Conservation (phyloP, 2,113 vertebrate genomes). For the Thunnus thynnus region DNA sequence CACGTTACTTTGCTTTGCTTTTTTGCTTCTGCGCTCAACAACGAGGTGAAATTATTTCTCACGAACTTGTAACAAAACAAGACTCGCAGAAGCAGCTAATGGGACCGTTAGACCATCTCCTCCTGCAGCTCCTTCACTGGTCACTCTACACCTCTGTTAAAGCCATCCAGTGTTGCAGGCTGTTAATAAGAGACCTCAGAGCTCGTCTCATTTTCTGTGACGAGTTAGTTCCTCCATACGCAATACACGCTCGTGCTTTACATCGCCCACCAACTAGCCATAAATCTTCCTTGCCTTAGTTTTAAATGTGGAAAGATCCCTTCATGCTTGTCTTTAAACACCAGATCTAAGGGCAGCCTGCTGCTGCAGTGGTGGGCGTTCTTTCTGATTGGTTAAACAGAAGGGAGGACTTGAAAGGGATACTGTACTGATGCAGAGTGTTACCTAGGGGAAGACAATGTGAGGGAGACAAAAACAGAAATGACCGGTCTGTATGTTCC, state of each 20-base stretch:
- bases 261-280: conserved; percentile 36
- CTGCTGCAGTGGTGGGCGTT: conserved; percentile 52
- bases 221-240: conserved; percentile 29
- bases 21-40: neutral
- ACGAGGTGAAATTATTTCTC: neutral
- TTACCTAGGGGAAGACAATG: conserved; percentile 29
- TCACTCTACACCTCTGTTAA: conserved; percentile 46
- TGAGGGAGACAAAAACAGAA: conserved; percentile 35
- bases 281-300: conserved; percentile 53
- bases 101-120: neutral
- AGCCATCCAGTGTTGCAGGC: conserved; percentile 33
- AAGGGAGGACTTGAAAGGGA: conserved; percentile 54
- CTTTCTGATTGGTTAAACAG: conserved; percentile 77
- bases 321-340: conserved; percentile 49
- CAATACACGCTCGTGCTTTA: conserved; percentile 22
- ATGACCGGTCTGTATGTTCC: conserved; percentile 38
- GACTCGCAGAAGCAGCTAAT: neutral
- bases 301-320: conserved; percentile 71
- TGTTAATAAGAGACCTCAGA: conserved; percentile 47
- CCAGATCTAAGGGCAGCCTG: conserved; percentile 29
- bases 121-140: neutral
- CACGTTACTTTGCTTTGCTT: neutral
- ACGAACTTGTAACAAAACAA: neutral
- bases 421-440: conserved; percentile 26
- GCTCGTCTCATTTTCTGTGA: conserved; percentile 47